These are phyloP conservation scores for Dasypogon diadema DNA, from an alignment of 2,888 invertebrate genomes.

Conservation along the genomic window DNA sequence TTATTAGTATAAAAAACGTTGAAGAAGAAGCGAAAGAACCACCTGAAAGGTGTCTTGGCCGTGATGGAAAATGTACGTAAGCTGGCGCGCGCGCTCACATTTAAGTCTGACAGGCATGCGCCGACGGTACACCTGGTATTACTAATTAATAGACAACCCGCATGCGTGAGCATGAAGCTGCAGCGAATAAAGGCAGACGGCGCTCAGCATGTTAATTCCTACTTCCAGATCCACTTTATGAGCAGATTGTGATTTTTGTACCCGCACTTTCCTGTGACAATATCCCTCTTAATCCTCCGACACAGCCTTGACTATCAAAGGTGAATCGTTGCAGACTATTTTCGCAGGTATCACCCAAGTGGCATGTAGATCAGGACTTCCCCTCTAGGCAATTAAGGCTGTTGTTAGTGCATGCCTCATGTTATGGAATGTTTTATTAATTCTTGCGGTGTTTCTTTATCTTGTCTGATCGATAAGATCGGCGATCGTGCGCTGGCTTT, in stretches of 20 bases:
- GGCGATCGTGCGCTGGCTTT: slow-evolving; percentile 18
- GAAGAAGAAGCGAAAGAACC: slow-evolving; percentile 33
- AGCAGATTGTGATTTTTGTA: slow-evolving; percentile 32
- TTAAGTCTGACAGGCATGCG: slow-evolving; percentile 53
- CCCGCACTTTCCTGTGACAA: slow-evolving; percentile 46
- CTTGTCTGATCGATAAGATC: slow-evolving; percentile 42
- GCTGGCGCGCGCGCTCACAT: slow-evolving; percentile 37
- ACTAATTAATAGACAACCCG: slow-evolving; percentile 57
- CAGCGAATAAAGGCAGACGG: slow-evolving; percentile 29
- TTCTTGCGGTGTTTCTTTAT: slow-evolving; percentile 33
- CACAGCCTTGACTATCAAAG: slow-evolving; percentile 24
- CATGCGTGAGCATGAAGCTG: slow-evolving; percentile 53
- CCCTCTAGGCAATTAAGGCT: slow-evolving; percentile 31
- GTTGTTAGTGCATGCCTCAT: slow-evolving; percentile 24
- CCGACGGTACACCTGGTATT: slow-evolving; percentile 55
- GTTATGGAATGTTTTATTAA: slow-evolving; percentile 31
- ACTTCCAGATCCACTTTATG: slow-evolving; percentile 15
- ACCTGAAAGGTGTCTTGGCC: slow-evolving; percentile 45
- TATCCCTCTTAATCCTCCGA: slow-evolving; percentile 13
- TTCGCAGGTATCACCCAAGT: slow-evolving; percentile 5
- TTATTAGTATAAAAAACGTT: slow-evolving; percentile 10
- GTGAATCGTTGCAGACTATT: slow-evolving; percentile 34
- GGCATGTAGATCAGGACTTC: neutral
- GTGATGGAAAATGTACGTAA: slow-evolving; percentile 24
- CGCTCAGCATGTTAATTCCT: slow-evolving; percentile 48